Base-by-base conservation (phyloP, 2,888 invertebrate genomes). In the Lepidocyrtinus sp. region DNA sequence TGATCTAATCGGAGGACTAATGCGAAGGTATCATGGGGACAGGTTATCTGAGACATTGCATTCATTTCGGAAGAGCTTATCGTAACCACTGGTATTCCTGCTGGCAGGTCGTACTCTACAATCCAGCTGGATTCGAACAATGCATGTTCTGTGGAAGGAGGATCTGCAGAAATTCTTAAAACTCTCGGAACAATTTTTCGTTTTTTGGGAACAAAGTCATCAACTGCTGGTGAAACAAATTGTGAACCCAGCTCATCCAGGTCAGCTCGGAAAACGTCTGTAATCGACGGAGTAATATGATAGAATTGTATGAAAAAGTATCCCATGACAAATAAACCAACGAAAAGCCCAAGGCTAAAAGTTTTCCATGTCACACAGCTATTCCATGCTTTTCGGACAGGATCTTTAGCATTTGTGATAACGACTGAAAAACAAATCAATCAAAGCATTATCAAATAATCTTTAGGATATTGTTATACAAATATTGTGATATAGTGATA, bases 1-100 rank as follows among this genome's bases (percentile, higher is more conserved):
- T 7, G 3, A 0, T 75, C 75, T 0, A 75, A 19, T 50, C 72
- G 27, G 7, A 81, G 17, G 2, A 59, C 81, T 0, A 81, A 45
- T 7, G 81, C 81, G 70, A 81, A 81, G 19, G 55, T 75, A 9
- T 22, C 19, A 7, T 46, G 62, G 0, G 81, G 75, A 25, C 81
- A 81, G 0, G 1, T n/a, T n/a, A 72, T 67, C 2, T n/a, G 15
- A 36, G 3, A 12, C 45, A 50, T 17, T 19, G 46, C n/a, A 12
- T 5, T 69, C 61, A 67, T 46, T 12, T 65, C 68, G 36, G 17
- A 19, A 0, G 72, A 55, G 25, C 22, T 17, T 15, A 72, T 24
- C 25, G 24, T 15, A 9, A 75, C n/a, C 9, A 75, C 5, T n/a
- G 75, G 75, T 15, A 75, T 75, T 9, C 72, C 75, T 1, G 24